Base-by-base conservation (phyloP, 35 echinoderm and acorn worm genomes). In the Hemicentrotus pulcherrimus region DNA sequence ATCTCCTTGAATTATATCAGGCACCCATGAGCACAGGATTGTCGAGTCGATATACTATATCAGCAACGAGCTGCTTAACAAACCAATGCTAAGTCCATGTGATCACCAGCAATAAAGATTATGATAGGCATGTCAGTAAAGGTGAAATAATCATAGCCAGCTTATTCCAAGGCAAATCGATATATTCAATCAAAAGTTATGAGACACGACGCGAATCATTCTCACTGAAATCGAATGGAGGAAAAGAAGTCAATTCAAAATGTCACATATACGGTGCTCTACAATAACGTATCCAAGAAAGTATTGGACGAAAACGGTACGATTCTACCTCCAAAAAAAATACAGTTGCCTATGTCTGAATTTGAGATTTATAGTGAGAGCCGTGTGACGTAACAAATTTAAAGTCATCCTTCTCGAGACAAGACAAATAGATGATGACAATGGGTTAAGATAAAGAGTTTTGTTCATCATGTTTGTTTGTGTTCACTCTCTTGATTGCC, bases 381-480 rank as follows among this genome's bases (percentile, higher is more conserved):
- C 28, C 65, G 4, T 28, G 65, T 70, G 61, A 70, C 61, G 61
- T 78, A 78, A 78, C 22, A 78, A 78, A 41, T 41, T 41, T 41
- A 41, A 11, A 78, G 65, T 78, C 65, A 78, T 78, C 65, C 22
- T 78, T 18, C 24, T 78, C 28, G 65, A 78, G 65, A 78, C 65
- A 22, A 78, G n/a, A 78, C 65, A 78, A 78, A 78, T 78, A 78
- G 65, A 78, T 78, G 65, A n/a, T 78, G 65, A 78, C 65, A 78
- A 78, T n/a, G 28, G 65, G 24, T 4, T 78, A n/a, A 28, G n/a
- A 22, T 6, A 78, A 78, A 78, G 22, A 8, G 65, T n/a, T 6
- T 15, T 78, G 19, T 78, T 78, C 65, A 28, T 78, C 19, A 28
- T 78, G 65, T 78, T 78, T 78, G 65, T 18, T 30, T 78, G 65